Evolutionary conservation across 2,113 vertebrate species (phyloP), one percentile per base, ranked within the genome.

Genomic region (Dipodomys ordii): DNA sequence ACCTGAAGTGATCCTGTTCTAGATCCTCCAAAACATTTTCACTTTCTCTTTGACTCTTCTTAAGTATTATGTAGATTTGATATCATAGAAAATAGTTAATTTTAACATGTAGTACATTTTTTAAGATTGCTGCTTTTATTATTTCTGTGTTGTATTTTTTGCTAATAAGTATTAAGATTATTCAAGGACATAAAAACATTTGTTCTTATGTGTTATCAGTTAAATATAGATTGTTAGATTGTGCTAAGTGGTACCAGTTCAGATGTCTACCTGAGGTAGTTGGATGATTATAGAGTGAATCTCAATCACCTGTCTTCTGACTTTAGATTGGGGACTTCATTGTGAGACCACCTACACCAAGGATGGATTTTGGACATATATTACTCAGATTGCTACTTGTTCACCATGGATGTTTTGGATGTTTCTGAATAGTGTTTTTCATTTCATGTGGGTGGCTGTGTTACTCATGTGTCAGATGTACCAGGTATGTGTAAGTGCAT

Each of bases 321-420:
- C 94, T 95, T 68, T 97, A 99, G 99, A 99, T 97, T 99, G 99
- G 99, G 99, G 99, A 90, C 98, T 99, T 91, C 99, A 99, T 97
- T 99, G 99, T 96, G 98, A 99, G 96, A 99, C 99, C 96, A 99
- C 95, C 85, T 99, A 99, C 0, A 97, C 98, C 83, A 99, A 99
- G 98, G 99, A 99, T 81, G 99, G 99, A 20, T 99, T 99, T 97
- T 99, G 99, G 99, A 98, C 99, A 23, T 99, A 99, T 0, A 96
- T 99, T 96, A 99, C 99, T 49, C 99, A 99, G 96, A 99, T 99
- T 80, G 99, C 99, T 87, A 99, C 99, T 64, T 99, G 99, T 97
- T 99, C 99, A 4, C 99, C 99, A 0, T 99, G 99, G 99, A 99
- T 99, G 99, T 99, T 99, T 96, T 99, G 99, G 99, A 99, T 99